phyloP scores from a whole-genome alignment of 2,888 invertebrate genomes.

The Ctena decussata region DNA sequence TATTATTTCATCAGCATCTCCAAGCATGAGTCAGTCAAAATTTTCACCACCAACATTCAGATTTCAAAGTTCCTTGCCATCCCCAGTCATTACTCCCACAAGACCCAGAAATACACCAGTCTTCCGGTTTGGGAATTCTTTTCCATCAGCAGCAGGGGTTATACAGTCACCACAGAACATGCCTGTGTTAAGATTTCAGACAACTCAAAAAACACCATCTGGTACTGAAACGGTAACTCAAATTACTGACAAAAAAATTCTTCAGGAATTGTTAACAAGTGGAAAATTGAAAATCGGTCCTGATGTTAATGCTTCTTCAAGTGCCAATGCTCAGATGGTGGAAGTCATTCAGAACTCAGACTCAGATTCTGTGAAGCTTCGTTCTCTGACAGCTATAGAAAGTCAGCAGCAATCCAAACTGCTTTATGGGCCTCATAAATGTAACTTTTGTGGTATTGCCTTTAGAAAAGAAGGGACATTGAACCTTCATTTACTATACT shows the following conservation, averaged over 20 bases:
- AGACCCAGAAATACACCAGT: neutral
- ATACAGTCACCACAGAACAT: neutral
- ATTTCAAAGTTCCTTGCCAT: conserved; percentile 20
- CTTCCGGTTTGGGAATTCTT: neutral
- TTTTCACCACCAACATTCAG: conserved; percentile 36
- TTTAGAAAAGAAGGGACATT: conserved; percentile 94
- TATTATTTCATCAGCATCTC: neutral
- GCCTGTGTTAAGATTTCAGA: conserved; percentile 46
- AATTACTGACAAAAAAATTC: conserved; percentile 88
- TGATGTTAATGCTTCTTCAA: neutral
- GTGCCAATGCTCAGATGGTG: neutral
- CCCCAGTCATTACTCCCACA: neutral
- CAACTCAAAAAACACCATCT: conserved; percentile 30
- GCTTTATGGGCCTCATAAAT: conserved; percentile 84
- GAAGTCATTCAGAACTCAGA: neutral
- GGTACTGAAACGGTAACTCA: conserved; percentile 32
- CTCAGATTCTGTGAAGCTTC: neutral
- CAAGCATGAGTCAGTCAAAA: neutral
- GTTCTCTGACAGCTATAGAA: neutral
- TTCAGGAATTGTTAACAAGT: conserved; percentile 93
- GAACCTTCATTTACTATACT: conserved; percentile 93
- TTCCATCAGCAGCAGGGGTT: neutral
- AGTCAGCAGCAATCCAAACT: neutral
- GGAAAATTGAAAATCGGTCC: conserved; percentile 25
- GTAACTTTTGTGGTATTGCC: conserved; percentile 92